Percentiles rank a stretch among this genome's conserved stretches.
These are phyloP conservation scores for Cataglyphis rosenhaueri DNA, from an alignment of 2,888 invertebrate genomes.

Conservation along the genomic window DNA sequence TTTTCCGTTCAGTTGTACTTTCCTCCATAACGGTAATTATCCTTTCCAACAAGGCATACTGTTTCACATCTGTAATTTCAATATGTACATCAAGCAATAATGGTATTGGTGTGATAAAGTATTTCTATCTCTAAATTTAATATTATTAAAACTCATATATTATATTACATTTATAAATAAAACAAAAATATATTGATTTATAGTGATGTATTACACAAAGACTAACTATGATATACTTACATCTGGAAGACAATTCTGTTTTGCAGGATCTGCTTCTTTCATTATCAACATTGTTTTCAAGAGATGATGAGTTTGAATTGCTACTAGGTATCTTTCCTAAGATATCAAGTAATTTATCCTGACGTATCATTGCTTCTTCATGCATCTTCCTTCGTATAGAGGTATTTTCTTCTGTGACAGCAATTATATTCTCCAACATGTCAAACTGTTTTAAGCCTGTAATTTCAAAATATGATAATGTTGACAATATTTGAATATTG, in stretches of 20 bases:
- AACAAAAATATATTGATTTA: neutral
- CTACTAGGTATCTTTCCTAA: neutral
- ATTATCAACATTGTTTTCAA: neutral
- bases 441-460: neutral
- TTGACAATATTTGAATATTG: neutral
- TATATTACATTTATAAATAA: too few relatives aligned
- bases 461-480: neutral
- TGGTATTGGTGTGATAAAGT: neutral
- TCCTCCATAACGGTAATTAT: neutral
- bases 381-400: neutral
- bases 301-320: neutral
- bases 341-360: conserved; percentile 12
- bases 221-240: neutral
- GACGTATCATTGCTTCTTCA: conserved; percentile 19
- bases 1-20: neutral
- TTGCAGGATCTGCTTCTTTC: neutral
- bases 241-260: neutral
- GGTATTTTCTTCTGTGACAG: neutral
- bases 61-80: neutral
- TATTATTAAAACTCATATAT: neutral
- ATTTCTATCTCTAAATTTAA: neutral
- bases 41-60: neutral
- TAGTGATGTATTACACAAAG: neutral
- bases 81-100: neutral
- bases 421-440: neutral